Conservation (phyloP, 2,797 vertebrate species). For the Orestias chungarensis region DNA sequence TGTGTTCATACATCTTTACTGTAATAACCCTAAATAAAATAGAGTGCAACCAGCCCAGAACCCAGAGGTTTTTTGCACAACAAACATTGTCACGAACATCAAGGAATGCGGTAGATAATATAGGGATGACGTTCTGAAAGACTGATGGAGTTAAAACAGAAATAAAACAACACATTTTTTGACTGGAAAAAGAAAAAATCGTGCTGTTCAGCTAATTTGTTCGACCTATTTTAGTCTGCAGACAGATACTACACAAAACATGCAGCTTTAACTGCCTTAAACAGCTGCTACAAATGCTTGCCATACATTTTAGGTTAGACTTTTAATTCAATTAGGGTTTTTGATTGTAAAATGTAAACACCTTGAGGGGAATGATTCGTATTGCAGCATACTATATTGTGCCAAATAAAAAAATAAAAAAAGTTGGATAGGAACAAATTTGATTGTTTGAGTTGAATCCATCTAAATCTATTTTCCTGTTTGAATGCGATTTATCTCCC, state of each 20-base stretch:
- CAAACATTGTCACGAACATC: too few species aligned
- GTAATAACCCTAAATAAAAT: too few species aligned
- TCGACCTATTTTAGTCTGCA: neutral
- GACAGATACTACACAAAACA: neutral
- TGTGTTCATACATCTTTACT: neutral
- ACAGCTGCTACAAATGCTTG: neutral
- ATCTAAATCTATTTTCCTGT: neutral
- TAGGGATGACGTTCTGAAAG: too few species aligned
- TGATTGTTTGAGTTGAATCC: neutral
- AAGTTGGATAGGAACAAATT: neutral
- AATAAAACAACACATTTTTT: too few species aligned
- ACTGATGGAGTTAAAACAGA: too few species aligned
- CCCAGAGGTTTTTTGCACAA: too few species aligned
- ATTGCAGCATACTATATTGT: neutral
- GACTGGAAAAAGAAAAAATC: neutral
- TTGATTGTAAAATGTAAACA: neutral
- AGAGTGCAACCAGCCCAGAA: too few species aligned
- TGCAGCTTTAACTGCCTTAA: neutral
- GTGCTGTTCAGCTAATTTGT: neutral
- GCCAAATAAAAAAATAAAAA: neutral
- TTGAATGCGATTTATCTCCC: neutral
- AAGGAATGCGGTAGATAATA: too few species aligned
- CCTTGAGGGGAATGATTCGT: neutral
- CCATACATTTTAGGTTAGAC: neutral
- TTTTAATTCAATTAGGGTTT: neutral